Percentiles rank a stretch among this genome's conserved stretches.
phyloP scores from a whole-genome alignment of 2,113 vertebrate genomes.

The Entomyzon cyanotis region DNA sequence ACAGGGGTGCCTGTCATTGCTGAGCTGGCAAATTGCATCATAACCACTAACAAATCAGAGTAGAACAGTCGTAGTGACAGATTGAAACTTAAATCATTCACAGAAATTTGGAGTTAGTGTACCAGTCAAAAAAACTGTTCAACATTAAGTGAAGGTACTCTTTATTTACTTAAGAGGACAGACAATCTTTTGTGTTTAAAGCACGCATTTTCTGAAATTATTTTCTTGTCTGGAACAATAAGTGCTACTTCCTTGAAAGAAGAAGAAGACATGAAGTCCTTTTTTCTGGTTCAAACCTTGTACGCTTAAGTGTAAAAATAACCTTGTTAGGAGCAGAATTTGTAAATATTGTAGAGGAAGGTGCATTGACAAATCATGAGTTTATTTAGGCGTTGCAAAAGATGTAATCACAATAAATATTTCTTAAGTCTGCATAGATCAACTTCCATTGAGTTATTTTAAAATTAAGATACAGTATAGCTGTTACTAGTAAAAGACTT shows the following conservation, averaged over 20 bases:
- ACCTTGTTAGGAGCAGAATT: background rate
- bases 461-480: background rate
- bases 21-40: background rate
- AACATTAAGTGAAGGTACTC: background rate
- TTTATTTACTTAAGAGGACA: background rate
- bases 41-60: background rate
- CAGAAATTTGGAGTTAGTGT: background rate
- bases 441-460: background rate
- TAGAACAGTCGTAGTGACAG: background rate
- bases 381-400: background rate
- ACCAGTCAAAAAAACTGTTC: background rate
- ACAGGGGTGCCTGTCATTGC: background rate
- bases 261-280: background rate
- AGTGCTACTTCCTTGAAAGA: background rate
- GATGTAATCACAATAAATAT: background rate
- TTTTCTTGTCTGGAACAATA: background rate
- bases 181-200: background rate
- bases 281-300: background rate
- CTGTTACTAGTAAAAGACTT: background rate
- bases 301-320: background rate
- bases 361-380: background rate
- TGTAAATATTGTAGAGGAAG: background rate
- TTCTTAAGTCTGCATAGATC: background rate
- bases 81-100: background rate
- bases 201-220: background rate